Conservation (phyloP, 64 coral and sea anemone genomes). For the Porites lutea region DNA sequence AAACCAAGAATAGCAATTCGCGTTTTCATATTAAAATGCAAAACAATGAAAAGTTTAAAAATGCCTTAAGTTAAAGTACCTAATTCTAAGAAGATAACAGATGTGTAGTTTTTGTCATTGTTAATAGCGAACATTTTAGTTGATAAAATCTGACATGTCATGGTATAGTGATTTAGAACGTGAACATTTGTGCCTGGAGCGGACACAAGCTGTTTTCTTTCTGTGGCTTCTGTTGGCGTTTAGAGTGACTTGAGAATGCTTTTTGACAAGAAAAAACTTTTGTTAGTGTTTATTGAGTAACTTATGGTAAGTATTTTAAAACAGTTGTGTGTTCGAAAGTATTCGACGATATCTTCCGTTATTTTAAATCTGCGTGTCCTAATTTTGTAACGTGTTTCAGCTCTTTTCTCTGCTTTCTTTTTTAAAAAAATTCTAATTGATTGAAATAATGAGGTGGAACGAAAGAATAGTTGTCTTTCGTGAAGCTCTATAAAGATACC, state of each 20-base stretch:
- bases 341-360: background rate
- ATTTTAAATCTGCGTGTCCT: background rate
- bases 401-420: background rate
- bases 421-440: background rate
- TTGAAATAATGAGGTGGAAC: background rate
- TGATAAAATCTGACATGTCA: constrained; percentile 33
- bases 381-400: background rate
- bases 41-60: background rate
- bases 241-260: background rate
- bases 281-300: background rate
- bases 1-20: background rate
- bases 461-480: background rate
- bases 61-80: background rate
- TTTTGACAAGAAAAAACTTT: background rate
- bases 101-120: background rate
- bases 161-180: background rate
- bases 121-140: background rate
- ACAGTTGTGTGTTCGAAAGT: background rate
- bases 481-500: background rate
- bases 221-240: constrained; percentile 1
- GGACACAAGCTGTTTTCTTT: background rate
- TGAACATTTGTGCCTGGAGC: background rate
- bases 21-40: background rate
- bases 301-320: constrained; percentile 17
- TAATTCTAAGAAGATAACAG: background rate